Evolutionary conservation across 2,888 invertebrate species (phyloP), one percentile per base, ranked within the genome.

Genomic region (Harmothoe impar): DNA sequence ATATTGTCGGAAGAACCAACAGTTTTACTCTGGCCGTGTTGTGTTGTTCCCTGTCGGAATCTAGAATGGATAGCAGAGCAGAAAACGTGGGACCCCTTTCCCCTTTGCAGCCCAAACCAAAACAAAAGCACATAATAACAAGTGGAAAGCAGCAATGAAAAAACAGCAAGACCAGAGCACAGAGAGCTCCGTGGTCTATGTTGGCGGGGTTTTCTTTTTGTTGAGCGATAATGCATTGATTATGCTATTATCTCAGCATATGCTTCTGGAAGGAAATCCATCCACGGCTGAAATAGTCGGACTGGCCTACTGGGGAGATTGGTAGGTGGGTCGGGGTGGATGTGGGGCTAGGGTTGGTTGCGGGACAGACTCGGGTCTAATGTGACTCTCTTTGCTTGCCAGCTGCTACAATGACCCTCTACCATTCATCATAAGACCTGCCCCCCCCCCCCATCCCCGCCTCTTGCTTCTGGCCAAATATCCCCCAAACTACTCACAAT

Each of bases 1-100:
- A 62, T 62, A 62, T 62, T 62, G 62, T 62, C 62, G 62, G 62
- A 62, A 62, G 62, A 62, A 20, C 62, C 62, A n/a, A 62, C 62
- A n/a, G 62, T 62, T 62, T 52, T 62, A 62, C 20, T 20, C 15
- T n/a, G n/a, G 62, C 20, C 62, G 7, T 3, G 23, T 20, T 62
- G 62, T n/a, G 7, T 62, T 3, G 62, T 15, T n/a, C n/a, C n/a
- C 62, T 62, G 62, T n/a, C 62, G 62, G 62, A n/a, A 20, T n/a
- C 62, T n/a, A n/a, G 62, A n/a, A 62, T 62, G 62, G 62, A 62
- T 5, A 62, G 20, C 62, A 43, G 20, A 20, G 62, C 20, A 62
- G 62, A 1, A 62, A 62, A 62, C 20, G 20, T 3, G 43, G 43
- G 43, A 43, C 43, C 43, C 43, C 43, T 43, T n/a, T 20, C 62